These are phyloP conservation scores for Wiebesia pumilae DNA, from an alignment of 1,140 invertebrate genomes.

Conservation along the genomic window DNA sequence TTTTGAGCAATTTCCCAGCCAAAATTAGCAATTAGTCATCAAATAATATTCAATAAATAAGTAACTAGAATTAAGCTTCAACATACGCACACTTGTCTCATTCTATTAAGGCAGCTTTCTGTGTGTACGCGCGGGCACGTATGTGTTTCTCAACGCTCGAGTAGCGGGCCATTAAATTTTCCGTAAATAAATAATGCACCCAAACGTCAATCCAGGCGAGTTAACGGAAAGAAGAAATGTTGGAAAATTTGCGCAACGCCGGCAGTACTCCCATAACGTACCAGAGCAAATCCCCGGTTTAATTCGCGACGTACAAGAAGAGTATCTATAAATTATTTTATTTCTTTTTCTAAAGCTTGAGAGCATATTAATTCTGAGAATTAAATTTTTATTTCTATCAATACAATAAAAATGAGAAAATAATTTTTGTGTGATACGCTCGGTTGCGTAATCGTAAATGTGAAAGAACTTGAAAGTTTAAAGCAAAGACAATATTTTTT, in stretches of 20 bases:
- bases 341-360: neutral
- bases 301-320: neutral
- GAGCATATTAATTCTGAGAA: neutral
- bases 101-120: neutral
- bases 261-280: neutral
- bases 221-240: slow-evolving; percentile 20
- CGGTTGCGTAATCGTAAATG: neutral
- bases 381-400: neutral
- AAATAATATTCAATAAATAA: neutral
- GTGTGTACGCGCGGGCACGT: neutral
- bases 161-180: slow-evolving; percentile 27
- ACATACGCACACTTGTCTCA: neutral
- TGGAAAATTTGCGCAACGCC: neutral
- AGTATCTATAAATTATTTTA: neutral
- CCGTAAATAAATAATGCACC: slow-evolving; percentile 26
- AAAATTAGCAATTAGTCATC: slow-evolving; percentile 19
- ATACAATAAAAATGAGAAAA: neutral
- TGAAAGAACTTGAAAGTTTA: neutral
- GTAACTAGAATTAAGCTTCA: neutral
- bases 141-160: neutral
- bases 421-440: neutral
- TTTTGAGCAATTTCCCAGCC: neutral
- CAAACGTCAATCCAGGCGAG: neutral
- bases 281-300: neutral
- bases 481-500: neutral